These are phyloP conservation scores for Pica pica DNA, from an alignment of 2,113 vertebrate genomes.

Conservation along the genomic window DNA sequence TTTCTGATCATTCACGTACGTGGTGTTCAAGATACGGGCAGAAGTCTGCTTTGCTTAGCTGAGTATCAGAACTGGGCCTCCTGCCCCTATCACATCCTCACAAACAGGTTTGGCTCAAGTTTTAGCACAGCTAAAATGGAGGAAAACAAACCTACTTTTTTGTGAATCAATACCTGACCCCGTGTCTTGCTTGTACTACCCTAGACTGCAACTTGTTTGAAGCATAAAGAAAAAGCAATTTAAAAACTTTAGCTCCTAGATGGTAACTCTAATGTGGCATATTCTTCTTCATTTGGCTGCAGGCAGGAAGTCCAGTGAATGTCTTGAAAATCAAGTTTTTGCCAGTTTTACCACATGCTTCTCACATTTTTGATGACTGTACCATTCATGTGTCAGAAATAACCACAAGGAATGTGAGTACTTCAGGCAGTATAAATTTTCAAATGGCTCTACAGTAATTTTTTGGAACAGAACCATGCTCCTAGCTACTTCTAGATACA, in stretches of 20 bases:
- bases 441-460: neutral
- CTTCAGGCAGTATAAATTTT: neutral
- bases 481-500: neutral
- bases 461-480: neutral
- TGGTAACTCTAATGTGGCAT: neutral
- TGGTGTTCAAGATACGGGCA: neutral
- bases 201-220: neutral
- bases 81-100: neutral
- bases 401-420: neutral
- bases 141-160: neutral
- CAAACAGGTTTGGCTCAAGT: neutral
- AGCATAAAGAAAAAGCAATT: neutral
- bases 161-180: neutral
- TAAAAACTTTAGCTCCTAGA: neutral
- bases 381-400: neutral
- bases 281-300: neutral
- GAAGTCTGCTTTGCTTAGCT: neutral
- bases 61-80: neutral
- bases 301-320: neutral
- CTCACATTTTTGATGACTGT: neutral
- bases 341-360: neutral
- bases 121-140: neutral
- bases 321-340: neutral
- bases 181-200: neutral
- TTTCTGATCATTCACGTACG: constrained; percentile 15